A percentile compares a stretch with the other conserved stretches of the same genome.
These are phyloP conservation scores for Drosophila kurseongensis DNA, from an alignment of 1,140 invertebrate species.

Conservation along the genomic window DNA sequence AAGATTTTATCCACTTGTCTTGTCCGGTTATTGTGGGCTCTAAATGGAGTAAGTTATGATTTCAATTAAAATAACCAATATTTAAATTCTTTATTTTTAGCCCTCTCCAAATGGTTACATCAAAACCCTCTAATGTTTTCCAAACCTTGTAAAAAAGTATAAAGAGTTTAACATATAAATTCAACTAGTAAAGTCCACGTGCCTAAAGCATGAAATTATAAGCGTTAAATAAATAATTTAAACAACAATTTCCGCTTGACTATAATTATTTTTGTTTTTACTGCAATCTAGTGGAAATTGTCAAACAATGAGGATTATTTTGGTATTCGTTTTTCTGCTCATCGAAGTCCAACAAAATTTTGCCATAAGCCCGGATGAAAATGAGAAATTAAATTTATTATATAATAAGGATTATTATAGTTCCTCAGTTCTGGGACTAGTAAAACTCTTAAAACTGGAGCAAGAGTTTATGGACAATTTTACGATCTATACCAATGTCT, in stretches of 20 bases:
- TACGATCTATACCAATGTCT: slow-evolving; percentile 6
- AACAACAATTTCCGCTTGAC: neutral
- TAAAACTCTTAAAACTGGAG: slow-evolving; percentile 29
- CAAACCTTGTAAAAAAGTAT: neutral
- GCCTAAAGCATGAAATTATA: neutral
- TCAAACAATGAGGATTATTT: neutral
- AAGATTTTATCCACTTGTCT: neutral
- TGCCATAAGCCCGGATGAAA: neutral
- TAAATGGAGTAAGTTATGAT: slow-evolving; percentile 33
- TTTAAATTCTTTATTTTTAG: slow-evolving; percentile 1
- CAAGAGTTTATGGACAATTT: slow-evolving; percentile 35
- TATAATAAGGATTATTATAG: slow-evolving; percentile 12
- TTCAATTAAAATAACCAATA: neutral
- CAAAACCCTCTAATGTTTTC: slow-evolving; percentile 6
- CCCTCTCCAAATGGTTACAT: slow-evolving; percentile 17
- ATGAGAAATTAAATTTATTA: neutral
- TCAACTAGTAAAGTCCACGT: neutral
- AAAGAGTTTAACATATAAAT: slow-evolving; percentile 1
- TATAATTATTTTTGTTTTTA: neutral
- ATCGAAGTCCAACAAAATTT: neutral
- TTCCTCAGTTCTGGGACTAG: slow-evolving; percentile 29
- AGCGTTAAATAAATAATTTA: slow-evolving; percentile 18
- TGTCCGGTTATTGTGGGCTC: slow-evolving; percentile 39
- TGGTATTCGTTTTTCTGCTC: neutral
- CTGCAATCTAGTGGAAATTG: neutral